Conservation (phyloP, 2,888 invertebrate species). For the Pyrochroa serraticornis region DNA sequence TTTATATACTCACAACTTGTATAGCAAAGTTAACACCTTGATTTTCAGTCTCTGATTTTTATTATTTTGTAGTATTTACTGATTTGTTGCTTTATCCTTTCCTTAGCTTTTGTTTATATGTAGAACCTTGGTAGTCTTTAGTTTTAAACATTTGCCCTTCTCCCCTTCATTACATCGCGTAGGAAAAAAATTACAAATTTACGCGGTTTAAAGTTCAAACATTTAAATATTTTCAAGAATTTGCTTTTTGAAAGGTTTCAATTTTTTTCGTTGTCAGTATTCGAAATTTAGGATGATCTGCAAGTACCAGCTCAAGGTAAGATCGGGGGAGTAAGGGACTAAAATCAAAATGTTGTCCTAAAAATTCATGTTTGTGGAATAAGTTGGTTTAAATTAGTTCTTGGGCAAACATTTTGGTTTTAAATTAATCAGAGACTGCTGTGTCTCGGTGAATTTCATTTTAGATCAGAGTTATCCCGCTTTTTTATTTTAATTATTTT, state of each 20-base stretch:
- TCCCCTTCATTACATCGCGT: background rate
- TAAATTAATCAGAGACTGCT: slow-evolving; percentile 51
- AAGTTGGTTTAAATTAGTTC: slow-evolving; percentile 7
- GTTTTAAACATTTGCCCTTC: slow-evolving; percentile 43
- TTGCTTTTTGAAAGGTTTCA: background rate
- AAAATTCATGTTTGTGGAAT: slow-evolving; percentile 13
- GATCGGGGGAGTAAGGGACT: slow-evolving; percentile 55
- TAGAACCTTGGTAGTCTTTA: slow-evolving; percentile 36
- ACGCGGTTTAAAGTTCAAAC: no score
- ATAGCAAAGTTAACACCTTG: slow-evolving; percentile 56
- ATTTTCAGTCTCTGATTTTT: slow-evolving; percentile 57
- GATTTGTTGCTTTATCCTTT: slow-evolving; percentile 30
- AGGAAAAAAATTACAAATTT: no score
- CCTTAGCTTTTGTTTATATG: slow-evolving; percentile 29
- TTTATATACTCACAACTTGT: slow-evolving; percentile 47
- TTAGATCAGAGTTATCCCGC: slow-evolving; percentile 41
- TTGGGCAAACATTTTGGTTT: slow-evolving; percentile 50
- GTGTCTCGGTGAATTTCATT: slow-evolving; percentile 52
- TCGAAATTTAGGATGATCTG: background rate
- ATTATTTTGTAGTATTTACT: slow-evolving; percentile 37
- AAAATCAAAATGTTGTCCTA: slow-evolving; percentile 51
- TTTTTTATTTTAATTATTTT: slow-evolving; percentile 46
- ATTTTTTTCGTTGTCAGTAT: background rate
- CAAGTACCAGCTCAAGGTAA: slow-evolving; percentile 49
- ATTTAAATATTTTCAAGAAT: no score